Conservation (phyloP, 1,140 invertebrate species). For the Drosophila dunni region DNA sequence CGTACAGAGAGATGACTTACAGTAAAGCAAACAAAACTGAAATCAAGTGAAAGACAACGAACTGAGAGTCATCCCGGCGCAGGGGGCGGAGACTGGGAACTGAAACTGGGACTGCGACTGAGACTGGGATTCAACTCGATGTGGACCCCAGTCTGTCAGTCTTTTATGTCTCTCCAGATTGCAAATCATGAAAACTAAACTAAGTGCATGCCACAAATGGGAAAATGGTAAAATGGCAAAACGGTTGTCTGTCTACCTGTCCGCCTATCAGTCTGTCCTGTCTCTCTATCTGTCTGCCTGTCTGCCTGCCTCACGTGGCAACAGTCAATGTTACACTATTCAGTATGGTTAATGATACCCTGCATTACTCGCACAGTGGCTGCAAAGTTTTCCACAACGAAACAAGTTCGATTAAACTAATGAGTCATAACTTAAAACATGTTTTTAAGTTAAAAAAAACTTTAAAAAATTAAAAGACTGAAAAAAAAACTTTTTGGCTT, state of each 20-base stretch:
- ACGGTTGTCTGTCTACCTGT: not conserved
- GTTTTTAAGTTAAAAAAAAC: too few relatives aligned
- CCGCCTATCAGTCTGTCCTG: too few relatives aligned
- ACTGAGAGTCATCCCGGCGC: conserved; percentile 13
- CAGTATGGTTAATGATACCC: conserved; percentile 4
- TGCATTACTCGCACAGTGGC: not conserved
- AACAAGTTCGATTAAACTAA: not conserved
- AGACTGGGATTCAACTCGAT: too few relatives aligned
- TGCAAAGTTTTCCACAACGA: not conserved
- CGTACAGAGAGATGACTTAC: not conserved
- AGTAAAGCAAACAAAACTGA: conserved; percentile 12
- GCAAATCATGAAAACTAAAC: conserved; percentile 35
- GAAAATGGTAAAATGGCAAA: conserved; percentile 1
- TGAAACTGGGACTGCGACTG: too few relatives aligned
- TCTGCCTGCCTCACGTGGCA: conserved; percentile 13
- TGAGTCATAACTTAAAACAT: too few relatives aligned
- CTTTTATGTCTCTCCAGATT: not conserved
- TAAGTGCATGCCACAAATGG: conserved; percentile 21
- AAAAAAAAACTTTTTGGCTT: too few relatives aligned
- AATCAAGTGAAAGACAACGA: conserved; percentile 20
- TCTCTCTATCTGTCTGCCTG: not conserved
- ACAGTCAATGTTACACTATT: conserved; percentile 15
- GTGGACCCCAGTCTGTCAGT: too few relatives aligned
- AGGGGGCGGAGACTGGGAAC: too few relatives aligned
- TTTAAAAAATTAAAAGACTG: too few relatives aligned